These are phyloP conservation scores for Cephalopholis sonnerati DNA, from an alignment of 2,113 vertebrate genomes.

Conservation along the genomic window DNA sequence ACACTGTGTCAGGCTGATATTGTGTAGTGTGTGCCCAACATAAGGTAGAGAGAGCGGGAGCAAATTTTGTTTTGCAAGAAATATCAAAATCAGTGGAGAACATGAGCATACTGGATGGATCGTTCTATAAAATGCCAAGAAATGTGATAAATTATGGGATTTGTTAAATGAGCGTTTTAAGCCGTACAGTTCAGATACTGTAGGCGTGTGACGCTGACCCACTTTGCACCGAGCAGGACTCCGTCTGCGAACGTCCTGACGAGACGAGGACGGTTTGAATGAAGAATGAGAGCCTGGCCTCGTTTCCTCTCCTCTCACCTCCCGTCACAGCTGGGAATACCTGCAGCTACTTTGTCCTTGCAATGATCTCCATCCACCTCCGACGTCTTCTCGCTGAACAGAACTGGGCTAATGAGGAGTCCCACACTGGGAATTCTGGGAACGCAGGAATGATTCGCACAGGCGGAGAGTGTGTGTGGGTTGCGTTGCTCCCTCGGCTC, in stretches of 20 bases:
- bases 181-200: neutral
- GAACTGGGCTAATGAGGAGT: conserved; percentile 46
- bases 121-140: no score
- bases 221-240: neutral
- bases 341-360: conserved; percentile 23
- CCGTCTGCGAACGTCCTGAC: neutral
- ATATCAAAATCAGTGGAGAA: no score
- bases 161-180: no score
- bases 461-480: neutral
- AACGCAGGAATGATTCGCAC: neutral
- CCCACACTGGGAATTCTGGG: conserved; percentile 26
- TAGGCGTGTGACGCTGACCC: neutral
- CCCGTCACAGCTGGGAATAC: conserved; percentile 3
- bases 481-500: neutral
- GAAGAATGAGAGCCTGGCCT: neutral
- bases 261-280: neutral
- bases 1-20: no score
- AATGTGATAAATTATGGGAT: no score
- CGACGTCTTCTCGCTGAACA: neutral
- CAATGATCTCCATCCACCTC: conserved; percentile 1
- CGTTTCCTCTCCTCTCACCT: neutral
- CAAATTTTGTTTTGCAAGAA: no score
- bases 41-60: no score
- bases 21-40: no score
- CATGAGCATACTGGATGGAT: no score